These are phyloP conservation scores for Euura saliciscinereae DNA, from an alignment of 1,140 invertebrate genomes.

Conservation along the genomic window DNA sequence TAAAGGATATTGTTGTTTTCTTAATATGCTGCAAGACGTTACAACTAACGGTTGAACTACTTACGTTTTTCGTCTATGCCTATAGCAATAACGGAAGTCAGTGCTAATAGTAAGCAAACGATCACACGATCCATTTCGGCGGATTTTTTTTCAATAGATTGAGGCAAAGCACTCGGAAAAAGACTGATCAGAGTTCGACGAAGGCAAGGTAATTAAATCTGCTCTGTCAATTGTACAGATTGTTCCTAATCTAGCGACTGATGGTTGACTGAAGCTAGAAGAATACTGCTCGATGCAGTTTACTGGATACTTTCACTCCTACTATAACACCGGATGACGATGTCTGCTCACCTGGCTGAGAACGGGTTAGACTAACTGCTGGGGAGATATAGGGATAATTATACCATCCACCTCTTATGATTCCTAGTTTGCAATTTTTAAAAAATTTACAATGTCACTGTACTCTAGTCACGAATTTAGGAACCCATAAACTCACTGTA, in stretches of 20 bases:
- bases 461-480: too few species aligned
- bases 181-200: too few species aligned
- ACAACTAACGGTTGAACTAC: background rate
- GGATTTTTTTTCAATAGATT: background rate
- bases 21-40: too few species aligned
- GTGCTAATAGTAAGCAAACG: background rate
- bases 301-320: conserved; percentile 51
- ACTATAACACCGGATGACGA: conserved; percentile 18
- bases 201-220: too few species aligned
- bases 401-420: too few species aligned
- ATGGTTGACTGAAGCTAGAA: background rate
- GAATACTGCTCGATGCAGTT: conserved; percentile 46
- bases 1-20: background rate
- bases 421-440: too few species aligned
- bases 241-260: background rate
- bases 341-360: background rate
- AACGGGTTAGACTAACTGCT: too few species aligned
- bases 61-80: background rate
- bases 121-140: background rate
- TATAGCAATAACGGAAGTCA: background rate
- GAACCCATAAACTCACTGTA: too few species aligned
- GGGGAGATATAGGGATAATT: too few species aligned
- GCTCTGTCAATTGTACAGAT: background rate
- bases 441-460: too few species aligned
- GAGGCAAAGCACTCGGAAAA: too few species aligned